Conservation (phyloP, 2,797 vertebrate species). For the Myioborus melanocephalus region DNA sequence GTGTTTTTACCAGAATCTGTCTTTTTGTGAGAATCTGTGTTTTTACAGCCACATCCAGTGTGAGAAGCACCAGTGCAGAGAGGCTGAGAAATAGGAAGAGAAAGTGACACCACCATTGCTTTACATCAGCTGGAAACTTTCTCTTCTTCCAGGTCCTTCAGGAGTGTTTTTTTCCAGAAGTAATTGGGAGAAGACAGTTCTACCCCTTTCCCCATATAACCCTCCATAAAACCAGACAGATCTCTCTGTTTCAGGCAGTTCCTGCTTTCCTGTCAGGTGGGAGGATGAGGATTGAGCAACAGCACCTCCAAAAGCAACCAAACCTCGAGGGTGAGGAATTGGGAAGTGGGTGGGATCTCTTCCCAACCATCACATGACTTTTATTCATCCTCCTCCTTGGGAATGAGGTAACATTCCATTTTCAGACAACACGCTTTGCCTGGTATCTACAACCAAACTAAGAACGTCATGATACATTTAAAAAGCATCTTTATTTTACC, state of each 20-base stretch:
- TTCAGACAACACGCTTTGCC: background rate
- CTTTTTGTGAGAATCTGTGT: background rate
- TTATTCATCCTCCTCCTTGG: background rate
- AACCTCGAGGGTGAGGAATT: background rate
- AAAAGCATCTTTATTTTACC: background rate
- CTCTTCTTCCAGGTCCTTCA: background rate
- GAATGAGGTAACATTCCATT: background rate
- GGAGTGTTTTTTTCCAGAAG: background rate
- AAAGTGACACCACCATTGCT: background rate
- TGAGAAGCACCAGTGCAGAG: background rate
- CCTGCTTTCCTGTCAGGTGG: background rate
- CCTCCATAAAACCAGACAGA: background rate
- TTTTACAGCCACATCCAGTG: background rate
- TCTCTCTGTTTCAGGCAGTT: background rate
- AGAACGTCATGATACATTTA: background rate
- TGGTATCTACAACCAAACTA: background rate
- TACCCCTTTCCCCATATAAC: rapidly evolving
- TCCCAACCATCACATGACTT: background rate
- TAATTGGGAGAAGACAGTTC: background rate
- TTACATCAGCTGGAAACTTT: background rate
- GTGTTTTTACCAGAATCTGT: background rate
- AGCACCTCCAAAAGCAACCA: background rate
- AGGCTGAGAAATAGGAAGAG: background rate
- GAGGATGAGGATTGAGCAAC: background rate
- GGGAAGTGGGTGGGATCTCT: background rate